Base-by-base conservation (phyloP, 2,113 vertebrate species). In the Megalops atlanticus region DNA sequence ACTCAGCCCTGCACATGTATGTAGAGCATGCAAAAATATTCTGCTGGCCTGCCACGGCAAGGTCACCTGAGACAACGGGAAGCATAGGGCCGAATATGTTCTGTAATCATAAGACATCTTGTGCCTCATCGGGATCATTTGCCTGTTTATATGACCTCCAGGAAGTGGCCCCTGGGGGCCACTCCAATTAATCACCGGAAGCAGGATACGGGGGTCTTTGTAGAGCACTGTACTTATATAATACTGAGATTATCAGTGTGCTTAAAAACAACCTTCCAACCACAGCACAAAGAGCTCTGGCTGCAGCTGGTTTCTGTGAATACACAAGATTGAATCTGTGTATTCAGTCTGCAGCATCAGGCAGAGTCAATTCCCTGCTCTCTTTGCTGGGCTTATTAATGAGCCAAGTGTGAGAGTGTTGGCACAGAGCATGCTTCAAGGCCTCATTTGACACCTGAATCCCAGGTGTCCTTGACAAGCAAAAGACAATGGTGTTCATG, bases 251-350 rank as follows among this genome's bases (percentile, higher is more conserved):
- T 81, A 71, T 80, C 47, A 38, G 5, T 36, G 45, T 45, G 16
- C 72, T 85, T 76, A 64, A 85, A 89, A 86, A 87, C 87, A 87
- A 81, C 78, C 68, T 49, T 81, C 70, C 74, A 84, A 79, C 54
- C 70, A 49, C 79, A 69, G 38, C 41, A 49, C 81, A 83, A 81
- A 77, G n/a, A 83, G 70, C 52, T 81, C 52, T 78, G 45, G 73
- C 84, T 86, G 81, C 75, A 80, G 80, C 40, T 81, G 84, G 82
- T 84, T 86, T 83, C 85, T 86, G 49, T 83, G 78, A 84, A 85
- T 52, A 84, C 78, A 79, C n/a, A n/a, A n/a, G 77, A 85, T 49
- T 3, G 80, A 90, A 87, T 89, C 86, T 85, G 93, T 93, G 92
- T 88, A 92, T 91, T 91, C 85, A 81, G 84, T 64, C 76, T 80